phyloP scores from a whole-genome alignment of 2,113 vertebrate species.

The Hemicordylus capensis region DNA sequence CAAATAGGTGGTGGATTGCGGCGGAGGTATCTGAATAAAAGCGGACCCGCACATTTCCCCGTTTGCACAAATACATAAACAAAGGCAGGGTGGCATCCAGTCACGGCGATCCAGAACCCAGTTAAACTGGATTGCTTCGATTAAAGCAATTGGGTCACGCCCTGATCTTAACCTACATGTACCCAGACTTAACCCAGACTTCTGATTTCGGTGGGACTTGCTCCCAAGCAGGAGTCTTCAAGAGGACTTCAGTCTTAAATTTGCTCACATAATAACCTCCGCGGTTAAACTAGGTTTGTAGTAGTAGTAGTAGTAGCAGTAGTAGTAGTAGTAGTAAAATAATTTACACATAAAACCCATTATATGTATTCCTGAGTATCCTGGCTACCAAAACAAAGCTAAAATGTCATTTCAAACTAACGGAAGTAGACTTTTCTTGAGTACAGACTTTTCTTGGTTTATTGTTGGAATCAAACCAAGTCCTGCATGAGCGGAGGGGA shows the following conservation, averaged over 20 bases:
- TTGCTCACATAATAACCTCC: background rate
- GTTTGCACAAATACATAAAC: background rate
- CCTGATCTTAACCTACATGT: background rate
- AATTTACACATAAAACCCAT: too few relatives aligned
- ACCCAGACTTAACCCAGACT: background rate
- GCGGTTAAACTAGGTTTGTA: background rate
- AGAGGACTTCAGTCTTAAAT: background rate
- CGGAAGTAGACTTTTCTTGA: background rate
- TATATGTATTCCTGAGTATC: too few relatives aligned
- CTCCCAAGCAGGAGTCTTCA: background rate
- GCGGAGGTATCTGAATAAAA: constrained; percentile 13
- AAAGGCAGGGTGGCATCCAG: background rate
- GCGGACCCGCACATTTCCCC: background rate
- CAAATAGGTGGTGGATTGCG: background rate
- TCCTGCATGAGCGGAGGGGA: background rate
- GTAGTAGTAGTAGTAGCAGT: too few relatives aligned
- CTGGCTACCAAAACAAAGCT: background rate
- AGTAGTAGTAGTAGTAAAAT: too few relatives aligned
- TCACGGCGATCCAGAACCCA: background rate
- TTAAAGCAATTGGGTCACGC: background rate
- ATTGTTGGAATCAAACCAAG: background rate
- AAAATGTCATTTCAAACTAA: background rate
- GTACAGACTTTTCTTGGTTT: too few relatives aligned
- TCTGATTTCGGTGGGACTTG: background rate
- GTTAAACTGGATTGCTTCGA: background rate